phyloP scores from a whole-genome alignment of 1,140 invertebrate species.

The Drosophila willistoni region DNA sequence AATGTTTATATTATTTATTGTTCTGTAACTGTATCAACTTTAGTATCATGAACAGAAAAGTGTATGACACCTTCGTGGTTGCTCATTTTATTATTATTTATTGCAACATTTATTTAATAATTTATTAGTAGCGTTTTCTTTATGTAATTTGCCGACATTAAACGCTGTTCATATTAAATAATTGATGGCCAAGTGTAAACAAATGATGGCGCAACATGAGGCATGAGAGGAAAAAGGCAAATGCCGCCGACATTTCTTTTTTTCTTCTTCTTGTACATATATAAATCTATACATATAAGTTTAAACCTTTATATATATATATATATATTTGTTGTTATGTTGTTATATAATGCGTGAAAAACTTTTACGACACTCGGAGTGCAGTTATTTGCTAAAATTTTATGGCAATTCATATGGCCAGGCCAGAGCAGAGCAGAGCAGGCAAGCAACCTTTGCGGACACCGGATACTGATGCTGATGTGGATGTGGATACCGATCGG shows the following conservation, averaged over 20 bases:
- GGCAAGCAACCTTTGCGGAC: constrained; percentile 38
- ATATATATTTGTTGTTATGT: constrained; percentile 1
- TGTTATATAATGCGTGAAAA: constrained; percentile 70
- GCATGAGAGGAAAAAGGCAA: constrained; percentile 25
- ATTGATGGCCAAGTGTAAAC: constrained; percentile 69
- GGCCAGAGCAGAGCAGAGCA: background rate
- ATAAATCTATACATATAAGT: background rate
- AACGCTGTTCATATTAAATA: constrained; percentile 65
- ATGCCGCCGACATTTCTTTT: constrained; percentile 15
- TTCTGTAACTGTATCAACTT: too few relatives aligned
- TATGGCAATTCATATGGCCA: constrained; percentile 47
- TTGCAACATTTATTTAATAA: constrained; percentile 74
- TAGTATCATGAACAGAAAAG: background rate
- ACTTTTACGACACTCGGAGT: constrained; percentile 58
- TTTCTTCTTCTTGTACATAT: background rate
- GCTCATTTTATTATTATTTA: constrained; percentile 31
- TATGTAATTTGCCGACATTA: constrained; percentile 62
- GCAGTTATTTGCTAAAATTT: constrained; percentile 55
- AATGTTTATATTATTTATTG: background rate
- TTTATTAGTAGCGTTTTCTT: constrained; percentile 65
- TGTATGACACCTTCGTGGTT: constrained; percentile 23
- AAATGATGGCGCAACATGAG: constrained; percentile 58
- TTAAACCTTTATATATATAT: background rate
- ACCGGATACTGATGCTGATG: constrained; percentile 35
- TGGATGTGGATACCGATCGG: constrained; percentile 40